phyloP scores from a whole-genome alignment of 2,113 vertebrate genomes.

The Paradoxurus hermaphroditus region DNA sequence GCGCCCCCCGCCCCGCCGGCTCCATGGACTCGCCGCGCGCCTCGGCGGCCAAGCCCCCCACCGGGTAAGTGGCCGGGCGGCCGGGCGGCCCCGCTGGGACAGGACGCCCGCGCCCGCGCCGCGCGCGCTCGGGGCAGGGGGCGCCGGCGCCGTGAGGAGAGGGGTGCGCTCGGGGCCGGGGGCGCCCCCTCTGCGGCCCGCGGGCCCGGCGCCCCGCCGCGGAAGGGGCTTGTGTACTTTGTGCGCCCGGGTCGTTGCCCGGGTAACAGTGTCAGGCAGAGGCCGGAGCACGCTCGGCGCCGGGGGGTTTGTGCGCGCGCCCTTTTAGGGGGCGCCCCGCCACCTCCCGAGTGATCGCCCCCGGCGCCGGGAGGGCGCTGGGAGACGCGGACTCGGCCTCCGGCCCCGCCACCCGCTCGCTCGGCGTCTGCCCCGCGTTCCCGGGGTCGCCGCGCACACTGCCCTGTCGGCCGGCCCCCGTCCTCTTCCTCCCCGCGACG shows the following conservation, averaged over 20 bases:
- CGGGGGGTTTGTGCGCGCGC: background rate
- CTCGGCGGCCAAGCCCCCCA: constrained; percentile 66
- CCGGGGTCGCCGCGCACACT: fast-evolving
- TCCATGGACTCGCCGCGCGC: constrained; percentile 64
- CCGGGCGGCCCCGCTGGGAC: no score
- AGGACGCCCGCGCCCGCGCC: background rate
- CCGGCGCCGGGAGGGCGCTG: fast-evolving
- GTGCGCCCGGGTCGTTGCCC: background rate
- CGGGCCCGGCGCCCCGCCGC: background rate
- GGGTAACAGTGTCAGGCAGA: background rate
- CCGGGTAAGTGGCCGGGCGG: constrained; percentile 60
- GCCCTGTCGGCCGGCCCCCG: background rate
- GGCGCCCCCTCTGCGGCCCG: background rate
- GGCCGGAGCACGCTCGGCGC: background rate
- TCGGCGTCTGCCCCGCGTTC: no score
- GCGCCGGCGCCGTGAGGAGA: background rate
- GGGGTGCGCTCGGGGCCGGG: background rate
- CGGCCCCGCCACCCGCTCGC: background rate
- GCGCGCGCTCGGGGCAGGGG: background rate
- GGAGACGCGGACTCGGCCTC: background rate
- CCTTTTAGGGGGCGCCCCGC: no score
- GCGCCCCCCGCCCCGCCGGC: background rate
- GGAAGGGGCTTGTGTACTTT: background rate
- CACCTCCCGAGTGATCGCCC: background rate
- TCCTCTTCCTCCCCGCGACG: no score